Evolutionary conservation across 2,113 vertebrate species (phyloP), one percentile per base, ranked within the genome.

Genomic region (Aleadryas rufinucha): DNA sequence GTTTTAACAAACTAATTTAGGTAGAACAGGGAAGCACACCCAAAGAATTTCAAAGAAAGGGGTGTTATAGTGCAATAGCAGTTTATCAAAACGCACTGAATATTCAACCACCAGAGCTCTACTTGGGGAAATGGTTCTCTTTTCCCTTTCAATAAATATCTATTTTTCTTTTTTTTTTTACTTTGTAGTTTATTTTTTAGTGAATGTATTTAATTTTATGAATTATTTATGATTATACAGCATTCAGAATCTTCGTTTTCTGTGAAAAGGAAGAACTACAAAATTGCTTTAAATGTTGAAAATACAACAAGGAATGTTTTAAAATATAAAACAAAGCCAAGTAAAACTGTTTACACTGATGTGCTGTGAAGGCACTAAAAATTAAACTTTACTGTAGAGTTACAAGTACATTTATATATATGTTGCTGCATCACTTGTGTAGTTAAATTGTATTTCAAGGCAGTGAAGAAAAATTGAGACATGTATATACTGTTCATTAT

Each of bases 201-300:
- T 99, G 99, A 99, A 99, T 99, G 99, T 99, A 99, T 99, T 99
- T 99, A 99, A 99, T 99, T 99, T 99, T 99, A 98, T 98, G 97
- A 98, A 99, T 99, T 99, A 99, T 99, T 99, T 99, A 99, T 99
- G 99, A 99, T 98, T 99, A 99, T 99, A 98, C 98, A 97, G 98
- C 98, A 99, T 99, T 99, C 99, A 99, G 98, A 99, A 98, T 98
- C 98, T 99, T 99, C 99, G 99, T 99, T 99, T 99, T 99, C 99
- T 99, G 99, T 99, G 99, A 99, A 99, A 99, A 99, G 99, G 99
- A 99, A 99, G 99, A 99, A 99, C 98, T 99, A 99, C 98, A 98
- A 98, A 99, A 99, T 99, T 99, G 99, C 99, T 99, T 99, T 99
- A 99, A 98, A 99, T 99, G 98, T 98, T 99, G 99, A 98, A 98